A percentile compares a stretch with the other conserved stretches of the same genome.
phyloP scores from a whole-genome alignment of 2,113 vertebrate species.

The Saimiri boliviensis region DNA sequence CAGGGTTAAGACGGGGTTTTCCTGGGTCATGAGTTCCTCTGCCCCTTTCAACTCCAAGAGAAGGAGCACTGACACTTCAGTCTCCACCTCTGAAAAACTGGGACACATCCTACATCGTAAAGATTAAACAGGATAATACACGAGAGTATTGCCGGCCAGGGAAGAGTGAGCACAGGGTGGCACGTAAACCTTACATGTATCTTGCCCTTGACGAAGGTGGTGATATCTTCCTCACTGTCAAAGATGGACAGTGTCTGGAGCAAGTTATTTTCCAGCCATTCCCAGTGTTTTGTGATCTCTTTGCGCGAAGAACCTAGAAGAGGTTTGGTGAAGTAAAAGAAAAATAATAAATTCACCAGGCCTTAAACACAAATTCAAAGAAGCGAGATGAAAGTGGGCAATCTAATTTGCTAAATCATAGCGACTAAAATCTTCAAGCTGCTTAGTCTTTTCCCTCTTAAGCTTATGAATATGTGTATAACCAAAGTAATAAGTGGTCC shows the following conservation, averaged over 20 bases:
- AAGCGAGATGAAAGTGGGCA: background rate
- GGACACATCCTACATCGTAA: fast-evolving
- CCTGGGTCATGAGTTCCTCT: background rate
- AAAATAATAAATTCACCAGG: background rate
- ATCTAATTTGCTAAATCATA: background rate
- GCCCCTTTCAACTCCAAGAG: background rate
- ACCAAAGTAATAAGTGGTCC: background rate
- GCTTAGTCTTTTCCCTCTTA: background rate
- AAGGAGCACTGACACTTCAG: fast-evolving
- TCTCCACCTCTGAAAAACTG: background rate
- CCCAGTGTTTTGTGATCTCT: slow-evolving; percentile 98
- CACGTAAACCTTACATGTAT: slow-evolving; percentile 87
- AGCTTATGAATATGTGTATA: background rate
- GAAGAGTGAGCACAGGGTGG: fast-evolving
- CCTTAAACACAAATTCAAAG: background rate
- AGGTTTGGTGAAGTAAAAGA: background rate
- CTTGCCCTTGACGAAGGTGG: slow-evolving; percentile 98
- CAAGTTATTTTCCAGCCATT: slow-evolving; percentile 97
- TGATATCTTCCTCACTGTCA: slow-evolving; percentile 96
- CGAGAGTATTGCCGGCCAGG: fast-evolving
- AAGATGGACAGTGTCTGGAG: slow-evolving; percentile 98
- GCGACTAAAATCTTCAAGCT: background rate
- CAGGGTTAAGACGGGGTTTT: background rate
- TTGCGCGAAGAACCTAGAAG: slow-evolving; percentile 93
- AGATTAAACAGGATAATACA: background rate